Percentiles rank a stretch among this genome's conserved stretches.
phyloP scores from a whole-genome alignment of 2,797 vertebrate species.

The Psittacula derbiana region DNA sequence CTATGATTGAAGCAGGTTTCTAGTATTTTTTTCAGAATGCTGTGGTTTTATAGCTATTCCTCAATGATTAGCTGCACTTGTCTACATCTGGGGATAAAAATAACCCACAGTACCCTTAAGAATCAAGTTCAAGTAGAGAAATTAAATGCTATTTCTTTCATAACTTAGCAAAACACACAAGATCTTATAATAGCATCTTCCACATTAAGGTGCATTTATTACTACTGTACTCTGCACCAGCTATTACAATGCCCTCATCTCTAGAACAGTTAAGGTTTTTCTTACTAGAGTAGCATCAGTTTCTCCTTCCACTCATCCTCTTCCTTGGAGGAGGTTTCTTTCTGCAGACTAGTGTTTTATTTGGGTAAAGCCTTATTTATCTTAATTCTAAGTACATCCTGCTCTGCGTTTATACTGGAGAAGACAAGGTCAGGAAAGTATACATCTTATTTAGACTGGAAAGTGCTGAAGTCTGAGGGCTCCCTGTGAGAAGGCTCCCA shows the following conservation, averaged over 20 bases:
- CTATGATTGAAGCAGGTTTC: neutral
- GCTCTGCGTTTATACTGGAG: conserved; percentile 53
- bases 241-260: neutral
- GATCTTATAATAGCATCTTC: neutral
- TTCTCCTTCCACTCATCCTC: conserved; percentile 11
- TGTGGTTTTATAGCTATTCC: neutral
- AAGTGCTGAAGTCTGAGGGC: conserved; percentile 32
- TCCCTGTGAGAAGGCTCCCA: conserved; percentile 14
- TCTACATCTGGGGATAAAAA: neutral
- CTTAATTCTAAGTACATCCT: conserved; percentile 68
- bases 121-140: neutral
- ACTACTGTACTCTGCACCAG: neutral
- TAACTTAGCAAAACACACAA: neutral
- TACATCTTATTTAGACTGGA: conserved; percentile 53
- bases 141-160: neutral
- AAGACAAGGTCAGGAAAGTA: conserved; percentile 48
- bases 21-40: neutral
- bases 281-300: neutral
- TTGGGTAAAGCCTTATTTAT: conserved; percentile 64
- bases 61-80: neutral
- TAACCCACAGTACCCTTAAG: neutral
- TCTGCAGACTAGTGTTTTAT: conserved; percentile 44
- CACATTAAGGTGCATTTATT: neutral
- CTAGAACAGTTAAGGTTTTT: neutral
- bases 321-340: conserved; percentile 6